Evolutionary conservation across 1,140 invertebrate species (phyloP), one percentile per base, ranked within the genome.

Genomic region (Drosophila busckii): DNA sequence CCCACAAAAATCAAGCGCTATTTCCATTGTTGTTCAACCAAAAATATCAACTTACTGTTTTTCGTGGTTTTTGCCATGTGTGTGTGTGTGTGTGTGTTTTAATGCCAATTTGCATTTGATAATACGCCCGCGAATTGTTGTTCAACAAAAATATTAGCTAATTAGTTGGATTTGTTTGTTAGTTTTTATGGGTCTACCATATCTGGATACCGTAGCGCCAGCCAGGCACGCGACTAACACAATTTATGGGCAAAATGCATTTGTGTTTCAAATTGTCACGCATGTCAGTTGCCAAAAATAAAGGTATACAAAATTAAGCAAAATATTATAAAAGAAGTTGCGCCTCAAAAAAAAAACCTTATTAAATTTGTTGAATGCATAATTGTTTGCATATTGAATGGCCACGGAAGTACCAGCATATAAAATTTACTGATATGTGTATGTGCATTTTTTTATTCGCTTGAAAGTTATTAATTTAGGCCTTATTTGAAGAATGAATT

Each of bases 101-200:
- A 52, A 62, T 65, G 63, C 68, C 53, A 65, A 82, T 80, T 80
- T 80, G 50, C 53, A 69, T 80, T 63, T 48, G 59, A 68, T 80
- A 80, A 69, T 80, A 69, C 75, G 59, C 73, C 73, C 75, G 75
- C 69, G 63, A 80, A 44, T 67, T 32, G 45, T 49, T 37, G 22
- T 19, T n/a, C 23, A 17, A 7, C 16, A 17, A 6, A 17, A 10
- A 44, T 44, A 20, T 17, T 31, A 44, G 59, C 56, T 82, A 80
- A 80, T 80, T 80, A 80, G 69, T 56, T 25, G 40, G 64, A 66
- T 80, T 80, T 82, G 75, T 80, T 68, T 64, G 54, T 2, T 50
- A 32, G 42, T 64, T 68, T 78, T 71, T 64, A 71, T 71, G 66
- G 42, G 22, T 38, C 22, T 10, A 16, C n/a, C n/a, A n/a, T n/a